Percentiles rank a stretch among this genome's conserved stretches.
phyloP scores from a whole-genome alignment of 2,888 invertebrate species.

The Choristoneura rosaceana region DNA sequence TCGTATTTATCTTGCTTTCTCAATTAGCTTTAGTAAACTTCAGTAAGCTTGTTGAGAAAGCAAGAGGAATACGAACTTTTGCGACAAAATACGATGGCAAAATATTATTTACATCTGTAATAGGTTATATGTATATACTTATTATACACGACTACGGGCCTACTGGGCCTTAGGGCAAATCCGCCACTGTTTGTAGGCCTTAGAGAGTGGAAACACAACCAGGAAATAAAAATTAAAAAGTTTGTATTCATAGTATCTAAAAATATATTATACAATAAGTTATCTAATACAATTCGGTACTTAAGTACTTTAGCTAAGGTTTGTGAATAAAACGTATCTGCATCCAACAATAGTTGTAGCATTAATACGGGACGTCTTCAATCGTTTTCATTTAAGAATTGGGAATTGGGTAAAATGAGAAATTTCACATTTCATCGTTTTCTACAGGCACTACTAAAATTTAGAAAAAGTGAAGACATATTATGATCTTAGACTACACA shows the following conservation, averaged over 20 bases:
- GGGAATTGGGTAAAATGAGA: slow-evolving; percentile 8
- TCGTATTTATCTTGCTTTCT: too few relatives aligned
- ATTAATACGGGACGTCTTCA: slow-evolving; percentile 22
- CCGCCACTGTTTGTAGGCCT: background rate
- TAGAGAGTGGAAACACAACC: background rate
- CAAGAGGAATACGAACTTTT: too few relatives aligned
- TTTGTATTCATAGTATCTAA: slow-evolving; percentile 28
- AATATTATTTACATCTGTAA: too few relatives aligned
- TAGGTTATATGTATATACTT: too few relatives aligned
- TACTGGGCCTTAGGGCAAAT: too few relatives aligned
- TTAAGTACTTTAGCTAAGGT: slow-evolving; percentile 17
- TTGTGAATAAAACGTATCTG: slow-evolving; percentile 19
- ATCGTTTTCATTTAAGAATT: background rate
- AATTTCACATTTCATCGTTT: background rate
- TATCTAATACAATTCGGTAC: slow-evolving; percentile 33
- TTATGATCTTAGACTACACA: slow-evolving; percentile 2
- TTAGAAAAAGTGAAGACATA: slow-evolving; percentile 22
- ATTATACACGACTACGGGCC: too few relatives aligned
- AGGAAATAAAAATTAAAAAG: background rate
- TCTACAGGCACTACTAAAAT: slow-evolving; percentile 32
- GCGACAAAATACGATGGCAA: too few relatives aligned
- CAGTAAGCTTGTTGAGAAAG: too few relatives aligned
- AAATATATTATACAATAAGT: slow-evolving; percentile 38
- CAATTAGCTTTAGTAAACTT: too few relatives aligned
- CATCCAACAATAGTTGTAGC: slow-evolving; percentile 13